Evolutionary conservation across 2,113 vertebrate species (phyloP).

Genomic region (Calcarius ornatus): DNA sequence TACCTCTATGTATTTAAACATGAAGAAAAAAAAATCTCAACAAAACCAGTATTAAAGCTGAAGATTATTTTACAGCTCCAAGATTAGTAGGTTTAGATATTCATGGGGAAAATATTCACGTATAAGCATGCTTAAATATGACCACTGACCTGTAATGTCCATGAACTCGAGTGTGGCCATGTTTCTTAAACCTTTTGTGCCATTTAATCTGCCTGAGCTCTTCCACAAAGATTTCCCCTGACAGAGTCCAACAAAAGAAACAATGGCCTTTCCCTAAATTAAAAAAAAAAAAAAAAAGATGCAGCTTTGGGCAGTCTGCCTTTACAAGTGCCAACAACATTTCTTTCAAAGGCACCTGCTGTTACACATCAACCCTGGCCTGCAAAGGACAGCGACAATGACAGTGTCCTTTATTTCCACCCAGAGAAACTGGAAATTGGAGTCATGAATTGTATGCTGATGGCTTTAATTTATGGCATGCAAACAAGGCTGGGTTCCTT

Average conservation of each 20-base stretch:
- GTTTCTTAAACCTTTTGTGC: constrained; percentile 39
- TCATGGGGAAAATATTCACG: not conserved
- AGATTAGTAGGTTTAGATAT: not conserved
- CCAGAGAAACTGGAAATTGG: constrained; percentile 18
- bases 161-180: not conserved
- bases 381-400: constrained; percentile 36
- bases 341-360: constrained; percentile 63
- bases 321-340: constrained; percentile 36
- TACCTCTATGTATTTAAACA: not conserved
- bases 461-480: constrained; percentile 43
- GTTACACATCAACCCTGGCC: constrained; percentile 27
- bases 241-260: constrained; percentile 54
- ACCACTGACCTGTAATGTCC: not conserved
- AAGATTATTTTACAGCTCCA: not conserved
- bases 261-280: constrained; percentile 43
- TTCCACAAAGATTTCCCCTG: constrained; percentile 38
- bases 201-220: constrained; percentile 41
- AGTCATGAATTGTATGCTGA: not conserved
- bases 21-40: not conserved
- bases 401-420: not conserved
- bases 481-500: constrained; percentile 19
- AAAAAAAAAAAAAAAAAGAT: constrained; percentile 54
- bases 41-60: not conserved
- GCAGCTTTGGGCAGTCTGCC: not conserved
- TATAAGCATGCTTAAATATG: not conserved